A percentile compares a stretch with the other conserved stretches of the same genome.
Conservation (phyloP, 2,888 invertebrate species). For the Fabriciana adippe region DNA sequence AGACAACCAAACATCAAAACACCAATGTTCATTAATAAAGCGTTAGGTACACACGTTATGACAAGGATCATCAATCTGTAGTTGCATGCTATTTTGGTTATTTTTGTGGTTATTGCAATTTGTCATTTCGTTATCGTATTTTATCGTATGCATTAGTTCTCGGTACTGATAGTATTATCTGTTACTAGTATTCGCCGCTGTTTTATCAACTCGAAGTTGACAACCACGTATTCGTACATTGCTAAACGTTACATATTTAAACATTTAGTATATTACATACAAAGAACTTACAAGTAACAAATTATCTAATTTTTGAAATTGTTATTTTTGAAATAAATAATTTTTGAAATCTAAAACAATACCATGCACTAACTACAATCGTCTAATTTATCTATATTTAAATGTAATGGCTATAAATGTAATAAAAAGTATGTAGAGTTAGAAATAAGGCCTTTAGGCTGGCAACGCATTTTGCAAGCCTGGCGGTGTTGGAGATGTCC, state of each 20-base stretch:
- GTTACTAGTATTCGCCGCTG: slow-evolving; percentile 55
- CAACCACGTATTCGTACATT: slow-evolving; percentile 39
- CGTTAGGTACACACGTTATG: not conserved
- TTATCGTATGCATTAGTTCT: slow-evolving; percentile 72
- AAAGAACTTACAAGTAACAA: not conserved
- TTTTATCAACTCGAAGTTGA: slow-evolving; percentile 39
- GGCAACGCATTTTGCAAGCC: too few relatives aligned
- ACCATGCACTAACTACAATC: not conserved
- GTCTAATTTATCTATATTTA: too few relatives aligned
- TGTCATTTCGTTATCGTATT: slow-evolving; percentile 66
- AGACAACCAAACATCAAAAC: not conserved
- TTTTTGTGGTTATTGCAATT: slow-evolving; percentile 64
- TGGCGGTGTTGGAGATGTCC: too few relatives aligned
- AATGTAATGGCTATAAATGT: too few relatives aligned
- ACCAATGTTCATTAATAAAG: not conserved
- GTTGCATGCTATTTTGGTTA: slow-evolving; percentile 44
- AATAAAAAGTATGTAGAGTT: too few relatives aligned
- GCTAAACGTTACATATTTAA: slow-evolving; percentile 34
- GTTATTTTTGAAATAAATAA: too few relatives aligned
- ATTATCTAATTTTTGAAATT: not conserved
- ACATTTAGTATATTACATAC: not conserved
- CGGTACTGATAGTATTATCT: slow-evolving; percentile 70
- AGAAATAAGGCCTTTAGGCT: too few relatives aligned
- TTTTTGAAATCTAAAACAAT: not conserved
- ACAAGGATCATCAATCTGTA: slow-evolving; percentile 26